Evolutionary conservation across 2,888 invertebrate species (phyloP).

Genomic region (Agrotis puta): DNA sequence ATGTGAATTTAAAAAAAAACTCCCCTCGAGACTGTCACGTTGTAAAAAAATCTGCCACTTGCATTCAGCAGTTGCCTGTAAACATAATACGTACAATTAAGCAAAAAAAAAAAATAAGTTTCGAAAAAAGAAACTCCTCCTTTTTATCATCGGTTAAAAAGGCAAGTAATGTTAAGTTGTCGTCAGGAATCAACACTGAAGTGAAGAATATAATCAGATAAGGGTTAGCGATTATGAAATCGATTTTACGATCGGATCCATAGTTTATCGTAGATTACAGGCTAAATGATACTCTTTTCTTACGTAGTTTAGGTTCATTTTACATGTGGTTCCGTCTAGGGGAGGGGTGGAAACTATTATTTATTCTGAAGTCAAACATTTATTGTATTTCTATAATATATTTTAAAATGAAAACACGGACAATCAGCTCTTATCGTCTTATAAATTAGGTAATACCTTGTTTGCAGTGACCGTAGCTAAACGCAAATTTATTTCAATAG

Average conservation of each 20-base stretch:
- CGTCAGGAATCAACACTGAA: not conserved
- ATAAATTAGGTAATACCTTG: slow-evolving; percentile 36
- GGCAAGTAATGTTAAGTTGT: not conserved
- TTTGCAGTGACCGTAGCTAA: slow-evolving; percentile 39
- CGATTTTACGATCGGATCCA: slow-evolving; percentile 31
- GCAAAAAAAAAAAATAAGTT: too few relatives aligned
- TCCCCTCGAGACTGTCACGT: too few relatives aligned
- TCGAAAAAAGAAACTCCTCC: too few relatives aligned
- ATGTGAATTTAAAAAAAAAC: too few relatives aligned
- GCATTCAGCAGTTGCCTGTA: too few relatives aligned
- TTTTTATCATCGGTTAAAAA: too few relatives aligned
- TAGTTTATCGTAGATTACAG: not conserved
- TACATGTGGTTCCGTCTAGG: not conserved
- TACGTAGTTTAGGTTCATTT: slow-evolving; percentile 2
- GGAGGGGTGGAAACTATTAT: not conserved
- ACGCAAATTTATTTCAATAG: slow-evolving; percentile 42
- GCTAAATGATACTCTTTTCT: slow-evolving; percentile 19
- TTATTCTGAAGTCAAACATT: slow-evolving; percentile 22
- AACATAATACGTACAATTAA: too few relatives aligned
- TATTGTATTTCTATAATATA: slow-evolving; percentile 26
- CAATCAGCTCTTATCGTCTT: slow-evolving; percentile 40
- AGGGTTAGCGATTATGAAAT: slow-evolving; percentile 17
- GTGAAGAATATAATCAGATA: slow-evolving; percentile 15
- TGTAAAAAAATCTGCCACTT: too few relatives aligned
- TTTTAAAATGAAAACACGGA: slow-evolving; percentile 34